Conservation (phyloP, 2,888 invertebrate species). For the Metalampra italica region DNA sequence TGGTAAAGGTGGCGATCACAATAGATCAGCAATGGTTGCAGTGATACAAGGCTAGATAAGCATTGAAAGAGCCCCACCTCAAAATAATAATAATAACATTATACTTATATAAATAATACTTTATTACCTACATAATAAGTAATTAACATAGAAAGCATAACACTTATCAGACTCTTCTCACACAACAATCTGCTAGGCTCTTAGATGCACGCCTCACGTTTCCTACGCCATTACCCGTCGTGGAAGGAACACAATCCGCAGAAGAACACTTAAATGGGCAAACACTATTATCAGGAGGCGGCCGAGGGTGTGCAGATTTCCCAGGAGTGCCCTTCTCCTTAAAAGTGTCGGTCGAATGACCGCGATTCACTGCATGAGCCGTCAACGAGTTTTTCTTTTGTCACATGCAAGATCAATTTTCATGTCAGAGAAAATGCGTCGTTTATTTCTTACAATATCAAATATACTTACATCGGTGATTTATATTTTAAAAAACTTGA, state of each 20-base stretch:
- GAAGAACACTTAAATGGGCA: slow-evolving; percentile 72
- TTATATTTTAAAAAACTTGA: too few species aligned
- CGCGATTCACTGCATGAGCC: slow-evolving; percentile 45
- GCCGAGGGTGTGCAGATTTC: slow-evolving; percentile 68
- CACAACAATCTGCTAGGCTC: slow-evolving; percentile 18
- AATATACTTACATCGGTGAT: too few species aligned
- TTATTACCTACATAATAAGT: not conserved
- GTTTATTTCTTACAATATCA: too few species aligned
- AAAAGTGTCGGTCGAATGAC: slow-evolving; percentile 66
- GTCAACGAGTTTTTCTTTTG: slow-evolving; percentile 30
- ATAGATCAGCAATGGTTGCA: too few species aligned
- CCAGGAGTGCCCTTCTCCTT: slow-evolving; percentile 64
- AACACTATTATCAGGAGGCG: slow-evolving; percentile 68
- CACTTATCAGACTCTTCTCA: too few species aligned
- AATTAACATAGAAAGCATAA: too few species aligned
- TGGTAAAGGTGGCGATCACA: too few species aligned
- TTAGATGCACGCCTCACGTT: slow-evolving; percentile 29
- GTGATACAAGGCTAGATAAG: too few species aligned
- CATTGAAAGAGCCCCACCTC: too few species aligned
- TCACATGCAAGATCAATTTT: not conserved
- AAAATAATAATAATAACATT: too few species aligned
- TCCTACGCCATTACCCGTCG: slow-evolving; percentile 41
- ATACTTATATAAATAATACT: too few species aligned
- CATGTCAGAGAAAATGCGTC: not conserved
- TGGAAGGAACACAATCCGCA: slow-evolving; percentile 56